Conservation (phyloP, 2,888 invertebrate species). For the Drosophila borealis region DNA sequence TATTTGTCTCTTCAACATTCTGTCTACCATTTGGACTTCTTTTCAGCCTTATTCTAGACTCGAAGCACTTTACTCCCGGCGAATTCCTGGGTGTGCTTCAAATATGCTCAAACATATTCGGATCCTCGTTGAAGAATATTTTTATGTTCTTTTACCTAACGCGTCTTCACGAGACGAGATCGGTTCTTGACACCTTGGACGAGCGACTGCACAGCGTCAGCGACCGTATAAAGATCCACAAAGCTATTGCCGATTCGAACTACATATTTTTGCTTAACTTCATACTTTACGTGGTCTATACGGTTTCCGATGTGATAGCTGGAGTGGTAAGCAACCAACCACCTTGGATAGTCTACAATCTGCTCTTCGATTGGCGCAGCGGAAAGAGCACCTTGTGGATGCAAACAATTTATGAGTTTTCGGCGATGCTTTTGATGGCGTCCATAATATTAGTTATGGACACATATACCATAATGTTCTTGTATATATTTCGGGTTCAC, state of each 20-base stretch:
- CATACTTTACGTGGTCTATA: constrained; percentile 23
- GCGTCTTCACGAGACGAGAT: constrained; percentile 22
- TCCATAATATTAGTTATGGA: constrained; percentile 15
- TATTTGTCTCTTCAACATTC: background rate
- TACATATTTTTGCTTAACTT: constrained; percentile 24
- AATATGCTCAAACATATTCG: constrained; percentile 34
- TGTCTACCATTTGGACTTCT: constrained; percentile 39
- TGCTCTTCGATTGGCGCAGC: constrained; percentile 47
- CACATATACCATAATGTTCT: constrained; percentile 30
- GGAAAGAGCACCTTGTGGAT: constrained; percentile 23
- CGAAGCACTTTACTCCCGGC: constrained; percentile 23
- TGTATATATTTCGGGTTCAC: constrained; percentile 34
- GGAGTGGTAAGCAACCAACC: constrained; percentile 23
- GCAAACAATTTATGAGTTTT: constrained; percentile 30
- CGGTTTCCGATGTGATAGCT: constrained; percentile 14
- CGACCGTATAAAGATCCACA: constrained; percentile 34
- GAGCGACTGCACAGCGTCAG: constrained; percentile 3
- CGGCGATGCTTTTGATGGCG: constrained; percentile 17
- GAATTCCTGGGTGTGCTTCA: constrained; percentile 44
- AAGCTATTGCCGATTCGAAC: constrained; percentile 37
- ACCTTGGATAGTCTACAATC: constrained; percentile 45
- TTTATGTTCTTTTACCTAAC: constrained; percentile 24
- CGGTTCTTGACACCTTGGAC: constrained; percentile 39
- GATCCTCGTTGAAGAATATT: constrained; percentile 27
- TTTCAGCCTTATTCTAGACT: constrained; percentile 21